These are phyloP conservation scores for Melanotaenia duboulayi DNA, from an alignment of 2,113 vertebrate genomes.

Conservation along the genomic window DNA sequence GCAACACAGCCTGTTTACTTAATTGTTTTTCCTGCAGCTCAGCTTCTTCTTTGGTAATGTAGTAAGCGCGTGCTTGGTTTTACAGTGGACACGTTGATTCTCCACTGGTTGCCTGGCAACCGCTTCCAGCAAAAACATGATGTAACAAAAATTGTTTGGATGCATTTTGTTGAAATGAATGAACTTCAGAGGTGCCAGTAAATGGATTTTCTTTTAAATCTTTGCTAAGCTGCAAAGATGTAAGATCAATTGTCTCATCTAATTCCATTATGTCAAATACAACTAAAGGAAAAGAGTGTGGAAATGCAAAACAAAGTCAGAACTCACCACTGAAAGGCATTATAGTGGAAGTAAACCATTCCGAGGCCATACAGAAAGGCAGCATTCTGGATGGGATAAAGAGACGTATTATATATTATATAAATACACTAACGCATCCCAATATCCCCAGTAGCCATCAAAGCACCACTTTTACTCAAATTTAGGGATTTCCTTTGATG, in stretches of 20 bases:
- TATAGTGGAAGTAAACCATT: conserved; percentile 99
- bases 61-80: neutral
- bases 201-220: no score
- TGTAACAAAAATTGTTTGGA: neutral
- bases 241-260: no score
- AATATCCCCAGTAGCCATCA: no score
- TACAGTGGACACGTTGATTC: neutral
- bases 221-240: neutral
- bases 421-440: no score
- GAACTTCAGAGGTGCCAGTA: neutral
- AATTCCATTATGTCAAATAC: neutral
- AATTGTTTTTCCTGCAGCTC: no score
- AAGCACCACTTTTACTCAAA: no score
- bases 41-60: neutral
- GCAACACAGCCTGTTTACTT: no score
- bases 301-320: neutral
- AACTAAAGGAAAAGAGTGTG: neutral
- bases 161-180: neutral
- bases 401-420: neutral
- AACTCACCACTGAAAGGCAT: conserved; percentile 99
- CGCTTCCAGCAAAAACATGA: neutral
- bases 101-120: conserved; percentile 2
- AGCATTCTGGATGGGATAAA: conserved; percentile 89
- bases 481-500: no score
- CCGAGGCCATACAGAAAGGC: conserved; percentile 99